These are phyloP conservation scores for Poeciliopsis turneri DNA, from an alignment of 2,797 vertebrate genomes.

Conservation along the genomic window DNA sequence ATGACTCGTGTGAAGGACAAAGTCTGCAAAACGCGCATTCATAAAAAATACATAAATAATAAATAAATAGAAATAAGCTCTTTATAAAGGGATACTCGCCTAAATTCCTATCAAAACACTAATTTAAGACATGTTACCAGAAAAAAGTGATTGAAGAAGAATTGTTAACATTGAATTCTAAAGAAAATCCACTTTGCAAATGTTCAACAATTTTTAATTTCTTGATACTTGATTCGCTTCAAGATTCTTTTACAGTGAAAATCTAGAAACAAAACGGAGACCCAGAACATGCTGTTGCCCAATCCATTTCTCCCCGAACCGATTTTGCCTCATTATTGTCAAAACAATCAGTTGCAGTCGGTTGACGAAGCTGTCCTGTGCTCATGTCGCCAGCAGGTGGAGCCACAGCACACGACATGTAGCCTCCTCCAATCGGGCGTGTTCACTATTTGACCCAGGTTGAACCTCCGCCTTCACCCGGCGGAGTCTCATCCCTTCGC, in stretches of 20 bases:
- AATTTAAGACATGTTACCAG: neutral
- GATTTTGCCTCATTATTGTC: neutral
- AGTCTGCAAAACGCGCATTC: too few relatives aligned
- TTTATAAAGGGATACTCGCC: too few relatives aligned
- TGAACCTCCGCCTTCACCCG: conserved; percentile 1
- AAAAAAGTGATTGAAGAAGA: neutral
- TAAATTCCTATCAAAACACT: neutral
- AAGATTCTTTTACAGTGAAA: neutral
- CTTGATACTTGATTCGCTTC: neutral
- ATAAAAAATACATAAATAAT: too few relatives aligned
- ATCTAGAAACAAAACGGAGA: neutral
- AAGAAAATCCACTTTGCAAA: neutral
- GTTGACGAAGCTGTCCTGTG: neutral
- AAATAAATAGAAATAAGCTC: too few relatives aligned
- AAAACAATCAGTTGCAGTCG: neutral
- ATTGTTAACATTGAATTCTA: neutral
- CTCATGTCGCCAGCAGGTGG: conserved; percentile 47
- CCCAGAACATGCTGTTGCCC: neutral
- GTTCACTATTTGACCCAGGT: neutral
- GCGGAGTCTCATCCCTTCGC: neutral
- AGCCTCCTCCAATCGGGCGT: neutral
- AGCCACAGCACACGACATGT: conserved; percentile 34
- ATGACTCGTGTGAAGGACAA: too few relatives aligned
- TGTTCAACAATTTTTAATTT: neutral
- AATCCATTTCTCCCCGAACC: neutral